These are phyloP conservation scores for Loriculus beryllinus DNA, from an alignment of 2,797 vertebrate species.

Conservation along the genomic window DNA sequence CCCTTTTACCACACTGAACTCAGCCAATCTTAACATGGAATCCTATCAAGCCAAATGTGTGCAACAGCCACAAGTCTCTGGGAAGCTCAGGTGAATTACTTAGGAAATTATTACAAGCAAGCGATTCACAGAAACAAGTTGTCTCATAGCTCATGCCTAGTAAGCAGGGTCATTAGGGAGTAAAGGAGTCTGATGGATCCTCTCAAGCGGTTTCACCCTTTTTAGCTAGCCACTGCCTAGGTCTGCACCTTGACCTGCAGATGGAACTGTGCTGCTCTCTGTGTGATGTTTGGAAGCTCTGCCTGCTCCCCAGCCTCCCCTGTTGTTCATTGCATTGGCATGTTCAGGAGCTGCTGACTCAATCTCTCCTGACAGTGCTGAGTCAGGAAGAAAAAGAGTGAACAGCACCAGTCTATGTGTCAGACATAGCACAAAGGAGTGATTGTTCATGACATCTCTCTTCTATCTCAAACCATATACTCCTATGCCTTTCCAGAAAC, in stretches of 20 bases:
- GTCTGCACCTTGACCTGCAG: neutral
- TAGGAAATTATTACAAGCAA: neutral
- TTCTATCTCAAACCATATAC: neutral
- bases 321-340: neutral
- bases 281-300: neutral
- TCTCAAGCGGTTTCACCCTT: neutral
- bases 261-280: fast-evolving
- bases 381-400: neutral
- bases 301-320: neutral
- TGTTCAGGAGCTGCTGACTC: slow-evolving; percentile 33
- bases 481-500: neutral
- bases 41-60: neutral
- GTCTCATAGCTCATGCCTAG: neutral
- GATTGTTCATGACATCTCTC: neutral
- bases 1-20: neutral
- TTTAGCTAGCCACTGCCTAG: neutral
- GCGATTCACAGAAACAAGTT: neutral
- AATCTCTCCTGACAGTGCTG: neutral
- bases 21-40: neutral
- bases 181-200: neutral
- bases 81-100: neutral
- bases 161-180: neutral
- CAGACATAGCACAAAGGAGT: neutral
- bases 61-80: neutral
- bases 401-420: neutral